Evolutionary conservation across 2,888 invertebrate genomes (phyloP).

Genomic region (Eupithecia dodoneata): DNA sequence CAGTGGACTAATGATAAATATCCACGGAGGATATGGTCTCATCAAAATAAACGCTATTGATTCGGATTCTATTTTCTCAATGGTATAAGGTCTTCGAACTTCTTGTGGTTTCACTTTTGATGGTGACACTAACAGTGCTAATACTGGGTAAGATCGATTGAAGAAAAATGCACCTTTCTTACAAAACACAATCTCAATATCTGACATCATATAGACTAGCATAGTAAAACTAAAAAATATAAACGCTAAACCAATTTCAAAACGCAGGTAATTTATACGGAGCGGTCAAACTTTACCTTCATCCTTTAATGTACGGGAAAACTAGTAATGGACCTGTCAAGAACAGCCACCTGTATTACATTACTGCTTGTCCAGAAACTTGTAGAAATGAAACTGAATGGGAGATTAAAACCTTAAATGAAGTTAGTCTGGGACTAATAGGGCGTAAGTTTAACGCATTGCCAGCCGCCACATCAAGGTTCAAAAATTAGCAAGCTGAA

Average conservation of each 20-base stretch:
- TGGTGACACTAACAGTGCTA: neutral
- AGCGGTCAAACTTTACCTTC: conserved; percentile 16
- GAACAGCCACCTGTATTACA: conserved; percentile 36
- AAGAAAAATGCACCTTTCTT: neutral
- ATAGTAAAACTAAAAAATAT: neutral
- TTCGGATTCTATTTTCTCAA: neutral
- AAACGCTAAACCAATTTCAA: neutral
- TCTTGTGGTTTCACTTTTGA: neutral
- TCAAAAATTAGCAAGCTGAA: too few species aligned
- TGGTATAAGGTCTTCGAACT: neutral
- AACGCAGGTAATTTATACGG: conserved; percentile 14
- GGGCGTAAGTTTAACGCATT: neutral
- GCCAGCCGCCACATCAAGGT: too few species aligned
- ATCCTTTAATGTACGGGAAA: conserved; percentile 30
- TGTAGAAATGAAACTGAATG: conserved; percentile 18
- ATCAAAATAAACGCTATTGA: neutral
- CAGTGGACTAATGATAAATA: too few species aligned
- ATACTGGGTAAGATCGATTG: neutral
- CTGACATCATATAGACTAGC: neutral
- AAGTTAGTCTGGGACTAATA: neutral
- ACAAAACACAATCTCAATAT: neutral
- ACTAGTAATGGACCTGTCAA: conserved; percentile 44
- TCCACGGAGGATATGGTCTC: too few species aligned
- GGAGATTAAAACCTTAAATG: conserved; percentile 4
- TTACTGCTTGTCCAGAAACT: conserved; percentile 37